These are phyloP conservation scores for Drosophila fulvimacula DNA, from an alignment of 2,888 invertebrate genomes.

Conservation along the genomic window DNA sequence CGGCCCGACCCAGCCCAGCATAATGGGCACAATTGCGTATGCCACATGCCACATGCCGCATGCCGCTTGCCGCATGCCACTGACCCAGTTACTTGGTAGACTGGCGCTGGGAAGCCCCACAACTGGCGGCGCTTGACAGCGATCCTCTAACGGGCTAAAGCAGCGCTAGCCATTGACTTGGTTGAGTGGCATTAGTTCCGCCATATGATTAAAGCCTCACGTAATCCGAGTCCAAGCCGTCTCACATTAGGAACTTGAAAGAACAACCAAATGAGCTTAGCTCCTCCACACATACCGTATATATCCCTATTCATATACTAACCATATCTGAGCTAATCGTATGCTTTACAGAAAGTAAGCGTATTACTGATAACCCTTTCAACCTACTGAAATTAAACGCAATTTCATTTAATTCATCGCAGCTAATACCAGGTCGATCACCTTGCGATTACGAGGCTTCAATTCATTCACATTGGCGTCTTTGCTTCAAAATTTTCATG, in stretches of 20 bases:
- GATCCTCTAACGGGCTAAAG: constrained; percentile 58
- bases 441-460: background rate
- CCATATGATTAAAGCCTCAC: constrained; percentile 71
- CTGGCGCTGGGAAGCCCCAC: constrained; percentile 61
- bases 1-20: constrained; percentile 14
- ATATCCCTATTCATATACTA: background rate
- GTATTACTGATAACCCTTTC: constrained; percentile 8
- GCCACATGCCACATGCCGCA: constrained; percentile 27
- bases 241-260: constrained; percentile 29
- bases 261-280: background rate
- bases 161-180: constrained; percentile 19
- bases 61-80: constrained; percentile 56
- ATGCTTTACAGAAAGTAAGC: background rate
- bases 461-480: constrained; percentile 9
- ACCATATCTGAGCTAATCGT: constrained; percentile 7
- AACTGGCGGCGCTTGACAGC: constrained; percentile 67
- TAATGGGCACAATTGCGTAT: constrained; percentile 45
- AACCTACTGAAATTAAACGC: background rate
- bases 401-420: constrained; percentile 11
- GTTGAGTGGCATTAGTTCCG: constrained; percentile 67
- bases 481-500: background rate
- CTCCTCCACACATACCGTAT: background rate
- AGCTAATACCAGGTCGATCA: background rate
- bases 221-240: constrained; percentile 63
- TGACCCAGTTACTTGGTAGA: constrained; percentile 77